Conservation (phyloP, 2,797 vertebrate species). For the Yasuhikotakia modesta region DNA sequence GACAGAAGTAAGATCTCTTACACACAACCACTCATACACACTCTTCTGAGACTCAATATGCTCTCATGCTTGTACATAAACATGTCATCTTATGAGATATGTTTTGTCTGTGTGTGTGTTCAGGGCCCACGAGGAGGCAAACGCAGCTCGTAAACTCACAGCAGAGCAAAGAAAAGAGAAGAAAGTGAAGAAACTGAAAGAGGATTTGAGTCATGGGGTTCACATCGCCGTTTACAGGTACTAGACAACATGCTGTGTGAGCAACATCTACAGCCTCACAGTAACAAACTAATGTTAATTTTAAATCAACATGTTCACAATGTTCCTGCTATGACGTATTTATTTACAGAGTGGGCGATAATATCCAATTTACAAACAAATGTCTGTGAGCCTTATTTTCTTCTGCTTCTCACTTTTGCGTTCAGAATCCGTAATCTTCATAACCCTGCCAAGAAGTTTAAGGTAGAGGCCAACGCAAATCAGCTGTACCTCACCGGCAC, state of each 20-base stretch:
- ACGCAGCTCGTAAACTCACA: conserved; percentile 94
- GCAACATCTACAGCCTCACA: too few species aligned
- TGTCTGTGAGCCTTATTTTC: neutral
- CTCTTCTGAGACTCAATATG: neutral
- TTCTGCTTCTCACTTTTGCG: neutral
- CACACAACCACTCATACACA: neutral
- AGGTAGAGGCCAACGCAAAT: conserved; percentile 95
- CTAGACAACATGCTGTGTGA: neutral
- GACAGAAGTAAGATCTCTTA: conserved; percentile 86
- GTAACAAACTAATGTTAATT: too few species aligned
- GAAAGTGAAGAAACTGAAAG: conserved; percentile 95
- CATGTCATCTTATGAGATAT: neutral
- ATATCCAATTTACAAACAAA: neutral
- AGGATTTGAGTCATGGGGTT: conserved; percentile 90
- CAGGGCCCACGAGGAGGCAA: conserved; percentile 96
- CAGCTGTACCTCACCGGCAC: conserved; percentile 95
- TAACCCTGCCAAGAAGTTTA: conserved; percentile 98
- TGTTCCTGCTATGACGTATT: too few species aligned
- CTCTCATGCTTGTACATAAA: neutral
- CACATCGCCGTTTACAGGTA: conserved; percentile 94
- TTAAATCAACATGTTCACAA: too few species aligned
- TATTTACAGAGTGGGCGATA: neutral
- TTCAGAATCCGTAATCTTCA: conserved; percentile 92
- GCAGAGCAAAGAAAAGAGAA: conserved; percentile 95
- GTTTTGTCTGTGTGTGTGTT: neutral